Conservation (phyloP, 2,113 vertebrate genomes). For the Daphoenositta chrysoptera region DNA sequence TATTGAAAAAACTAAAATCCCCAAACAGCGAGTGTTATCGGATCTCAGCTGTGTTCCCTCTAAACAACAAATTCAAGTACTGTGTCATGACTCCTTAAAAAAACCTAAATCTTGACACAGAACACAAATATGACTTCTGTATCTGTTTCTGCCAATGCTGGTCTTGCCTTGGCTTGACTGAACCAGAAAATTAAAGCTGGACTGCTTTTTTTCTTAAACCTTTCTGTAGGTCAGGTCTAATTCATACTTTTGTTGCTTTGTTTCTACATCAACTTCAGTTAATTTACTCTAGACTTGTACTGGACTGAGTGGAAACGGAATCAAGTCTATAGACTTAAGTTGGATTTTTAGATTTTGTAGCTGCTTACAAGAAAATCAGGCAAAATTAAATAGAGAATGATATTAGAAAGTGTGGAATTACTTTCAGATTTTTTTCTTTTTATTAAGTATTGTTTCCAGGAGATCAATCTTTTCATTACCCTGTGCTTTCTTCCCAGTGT, state of each 20-base stretch:
- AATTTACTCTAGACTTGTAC: background rate
- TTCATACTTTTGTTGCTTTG: background rate
- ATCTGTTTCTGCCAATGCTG: background rate
- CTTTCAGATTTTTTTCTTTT: background rate
- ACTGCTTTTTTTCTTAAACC: background rate
- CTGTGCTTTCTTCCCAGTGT: background rate
- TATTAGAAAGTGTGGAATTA: slow-evolving; percentile 48
- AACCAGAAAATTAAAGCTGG: background rate
- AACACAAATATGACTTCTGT: background rate
- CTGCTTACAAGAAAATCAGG: background rate
- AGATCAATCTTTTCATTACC: slow-evolving; percentile 58
- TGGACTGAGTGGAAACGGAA: background rate
- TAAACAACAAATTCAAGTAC: background rate
- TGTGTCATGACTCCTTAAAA: background rate
- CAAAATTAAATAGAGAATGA: slow-evolving; percentile 47
- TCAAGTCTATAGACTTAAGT: background rate
- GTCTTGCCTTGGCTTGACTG: background rate
- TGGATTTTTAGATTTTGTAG: background rate
- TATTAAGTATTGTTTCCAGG: slow-evolving; percentile 53
- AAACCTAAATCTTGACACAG: background rate
- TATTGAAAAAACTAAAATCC: background rate
- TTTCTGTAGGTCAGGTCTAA: background rate
- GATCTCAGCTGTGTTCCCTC: background rate
- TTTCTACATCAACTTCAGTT: background rate
- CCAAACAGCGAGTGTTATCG: background rate